Percentiles rank a stretch among this genome's conserved stretches.
These are phyloP conservation scores for Gracilinanus agilis DNA, from an alignment of 2,113 vertebrate genomes.

Conservation along the genomic window DNA sequence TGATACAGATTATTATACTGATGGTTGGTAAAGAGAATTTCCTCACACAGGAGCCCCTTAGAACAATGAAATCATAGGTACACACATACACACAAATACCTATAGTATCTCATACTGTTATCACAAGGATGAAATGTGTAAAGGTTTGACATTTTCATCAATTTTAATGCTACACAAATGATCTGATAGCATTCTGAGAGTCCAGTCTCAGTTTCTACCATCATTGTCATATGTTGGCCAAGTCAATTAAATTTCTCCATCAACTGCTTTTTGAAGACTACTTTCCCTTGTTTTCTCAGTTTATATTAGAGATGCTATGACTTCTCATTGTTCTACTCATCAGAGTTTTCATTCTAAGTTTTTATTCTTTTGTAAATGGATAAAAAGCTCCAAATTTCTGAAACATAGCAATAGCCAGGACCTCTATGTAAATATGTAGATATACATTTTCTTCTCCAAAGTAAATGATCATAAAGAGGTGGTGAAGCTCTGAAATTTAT, in stretches of 20 bases:
- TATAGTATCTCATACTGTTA: not conserved
- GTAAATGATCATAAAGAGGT: conserved; percentile 24
- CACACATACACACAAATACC: not conserved
- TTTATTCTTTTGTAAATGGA: not conserved
- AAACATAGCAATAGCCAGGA: conserved; percentile 15
- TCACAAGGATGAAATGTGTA: not conserved
- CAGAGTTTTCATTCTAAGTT: conserved; percentile 15
- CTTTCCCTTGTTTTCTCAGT: not conserved
- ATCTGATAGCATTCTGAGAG: not conserved
- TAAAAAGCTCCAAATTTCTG: conserved; percentile 41
- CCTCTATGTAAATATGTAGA: not conserved
- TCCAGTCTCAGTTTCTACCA: not conserved
- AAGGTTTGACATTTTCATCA: not conserved
- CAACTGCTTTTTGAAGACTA: not conserved
- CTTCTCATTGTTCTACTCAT: not conserved
- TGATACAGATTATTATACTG: not conserved
- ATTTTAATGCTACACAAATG: not conserved
- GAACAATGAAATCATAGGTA: not conserved
- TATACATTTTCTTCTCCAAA: conserved; percentile 19
- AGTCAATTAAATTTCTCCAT: not conserved
- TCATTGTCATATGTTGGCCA: not conserved
- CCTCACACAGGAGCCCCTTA: not conserved
- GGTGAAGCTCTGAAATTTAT: not conserved
- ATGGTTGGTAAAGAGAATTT: not conserved
- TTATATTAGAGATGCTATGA: not conserved